Conservation (phyloP, 1,140 invertebrate species). For the Yoshiicerus persimilis region DNA sequence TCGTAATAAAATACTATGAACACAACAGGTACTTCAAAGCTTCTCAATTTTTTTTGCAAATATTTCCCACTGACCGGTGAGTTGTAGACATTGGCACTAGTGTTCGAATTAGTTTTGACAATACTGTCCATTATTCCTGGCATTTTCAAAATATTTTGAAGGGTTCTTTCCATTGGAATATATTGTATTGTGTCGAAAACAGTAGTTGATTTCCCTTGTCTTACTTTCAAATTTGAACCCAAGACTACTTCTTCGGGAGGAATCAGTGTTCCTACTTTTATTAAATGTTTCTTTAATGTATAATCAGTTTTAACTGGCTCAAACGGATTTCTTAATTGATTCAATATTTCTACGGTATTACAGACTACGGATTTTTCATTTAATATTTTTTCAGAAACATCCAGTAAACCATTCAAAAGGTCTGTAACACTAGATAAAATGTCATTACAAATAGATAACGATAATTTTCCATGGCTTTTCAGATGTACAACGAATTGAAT, state of each 20-base stretch:
- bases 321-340: not conserved
- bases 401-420: not conserved
- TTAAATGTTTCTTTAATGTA: not conserved
- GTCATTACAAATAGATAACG: not conserved
- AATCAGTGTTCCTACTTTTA: not conserved
- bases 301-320: not conserved
- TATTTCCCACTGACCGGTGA: not conserved
- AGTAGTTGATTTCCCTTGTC: not conserved
- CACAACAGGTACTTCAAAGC: not conserved
- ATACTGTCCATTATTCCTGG: not conserved
- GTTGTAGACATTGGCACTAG: not conserved
- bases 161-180: not conserved
- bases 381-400: not conserved
- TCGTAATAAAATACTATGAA: constrained; percentile 8
- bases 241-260: not conserved
- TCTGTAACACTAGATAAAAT: not conserved
- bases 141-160: not conserved
- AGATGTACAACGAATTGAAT: not conserved
- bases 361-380: not conserved
- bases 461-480: not conserved
- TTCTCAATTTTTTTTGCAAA: not conserved
- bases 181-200: not conserved
- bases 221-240: not conserved
- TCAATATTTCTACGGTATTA: not conserved
- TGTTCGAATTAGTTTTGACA: not conserved